Conservation (phyloP, 2,797 vertebrate species). For the Hippoglossus hippoglossus region DNA sequence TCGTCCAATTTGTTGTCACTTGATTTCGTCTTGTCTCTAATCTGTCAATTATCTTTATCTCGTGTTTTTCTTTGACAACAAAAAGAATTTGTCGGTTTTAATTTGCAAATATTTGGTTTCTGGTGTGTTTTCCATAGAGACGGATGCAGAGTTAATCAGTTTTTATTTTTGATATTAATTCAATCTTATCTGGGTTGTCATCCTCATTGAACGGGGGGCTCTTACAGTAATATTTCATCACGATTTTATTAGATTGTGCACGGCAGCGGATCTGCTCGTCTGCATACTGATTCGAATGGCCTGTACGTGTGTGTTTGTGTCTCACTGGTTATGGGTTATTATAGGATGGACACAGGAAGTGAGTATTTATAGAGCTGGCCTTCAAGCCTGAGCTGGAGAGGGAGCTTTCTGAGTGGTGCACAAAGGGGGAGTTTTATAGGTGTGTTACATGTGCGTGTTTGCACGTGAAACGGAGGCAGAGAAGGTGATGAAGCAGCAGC, state of each 20-base stretch:
- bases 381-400: constrained; percentile 29
- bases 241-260: constrained; percentile 14
- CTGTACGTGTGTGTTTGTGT: constrained; percentile 24
- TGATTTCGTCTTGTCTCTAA: constrained; percentile 20
- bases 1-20: constrained; percentile 27
- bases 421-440: constrained; percentile 30
- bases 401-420: constrained; percentile 58
- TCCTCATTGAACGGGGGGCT: background rate
- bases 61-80: constrained; percentile 26
- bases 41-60: constrained; percentile 20
- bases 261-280: constrained; percentile 22
- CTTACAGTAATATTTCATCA: constrained; percentile 25
- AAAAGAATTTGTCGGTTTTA: constrained; percentile 29
- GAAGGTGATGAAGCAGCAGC: constrained; percentile 37
- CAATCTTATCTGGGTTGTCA: constrained; percentile 18
- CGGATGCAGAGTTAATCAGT: constrained; percentile 16
- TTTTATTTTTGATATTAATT: constrained; percentile 17
- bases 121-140: background rate
- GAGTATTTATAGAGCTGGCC: constrained; percentile 64
- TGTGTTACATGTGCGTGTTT: constrained; percentile 41
- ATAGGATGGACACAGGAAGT: constrained; percentile 57
- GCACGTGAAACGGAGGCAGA: constrained; percentile 46
- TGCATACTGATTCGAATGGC: background rate
- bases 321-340: constrained; percentile 33
- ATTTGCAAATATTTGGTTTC: constrained; percentile 31